Percentiles rank a stretch among this genome's conserved stretches.
phyloP scores from a whole-genome alignment of 2,888 invertebrate genomes.

The Tortricodes alternella region DNA sequence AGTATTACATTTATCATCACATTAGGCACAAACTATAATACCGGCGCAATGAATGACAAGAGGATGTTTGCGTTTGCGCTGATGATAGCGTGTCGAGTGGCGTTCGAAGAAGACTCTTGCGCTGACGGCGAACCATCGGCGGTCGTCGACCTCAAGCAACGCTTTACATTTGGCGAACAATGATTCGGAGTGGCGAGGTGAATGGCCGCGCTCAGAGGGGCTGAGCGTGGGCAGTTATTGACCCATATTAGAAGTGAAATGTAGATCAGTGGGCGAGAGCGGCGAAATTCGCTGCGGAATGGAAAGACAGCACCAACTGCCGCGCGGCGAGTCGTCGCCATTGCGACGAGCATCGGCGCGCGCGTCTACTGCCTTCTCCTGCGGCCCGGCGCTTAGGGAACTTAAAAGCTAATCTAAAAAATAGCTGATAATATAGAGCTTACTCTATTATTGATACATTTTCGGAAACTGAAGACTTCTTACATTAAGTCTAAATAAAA shows the following conservation, averaged over 20 bases:
- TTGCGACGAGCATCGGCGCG: constrained; percentile 28
- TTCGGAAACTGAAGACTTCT: too few species aligned
- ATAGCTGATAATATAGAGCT: too few species aligned
- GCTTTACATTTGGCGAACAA: constrained; percentile 82
- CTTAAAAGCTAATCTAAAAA: too few species aligned
- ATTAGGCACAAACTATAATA: constrained; percentile 14
- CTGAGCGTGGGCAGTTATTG: constrained; percentile 83
- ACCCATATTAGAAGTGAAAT: constrained; percentile 82
- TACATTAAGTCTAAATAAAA: too few species aligned
- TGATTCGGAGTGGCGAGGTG: constrained; percentile 82
- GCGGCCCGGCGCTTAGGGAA: neutral
- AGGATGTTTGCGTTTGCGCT: constrained; percentile 69
- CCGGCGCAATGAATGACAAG: constrained; percentile 34
- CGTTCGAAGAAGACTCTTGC: constrained; percentile 71
- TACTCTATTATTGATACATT: neutral
- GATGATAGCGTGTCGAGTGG: constrained; percentile 69
- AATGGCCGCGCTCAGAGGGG: constrained; percentile 78
- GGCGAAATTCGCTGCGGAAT: constrained; percentile 76
- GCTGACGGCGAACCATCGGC: constrained; percentile 64
- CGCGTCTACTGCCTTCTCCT: constrained; percentile 2
- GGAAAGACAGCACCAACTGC: constrained; percentile 45
- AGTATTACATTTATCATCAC: too few species aligned
- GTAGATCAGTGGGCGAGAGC: constrained; percentile 84
- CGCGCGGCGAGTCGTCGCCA: constrained; percentile 35
- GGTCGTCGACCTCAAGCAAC: constrained; percentile 69